Percentiles rank a stretch among this genome's conserved stretches.
These are phyloP conservation scores for Aphaenogaster ashmeadi DNA, from an alignment of 1,140 invertebrate genomes.

Conservation along the genomic window DNA sequence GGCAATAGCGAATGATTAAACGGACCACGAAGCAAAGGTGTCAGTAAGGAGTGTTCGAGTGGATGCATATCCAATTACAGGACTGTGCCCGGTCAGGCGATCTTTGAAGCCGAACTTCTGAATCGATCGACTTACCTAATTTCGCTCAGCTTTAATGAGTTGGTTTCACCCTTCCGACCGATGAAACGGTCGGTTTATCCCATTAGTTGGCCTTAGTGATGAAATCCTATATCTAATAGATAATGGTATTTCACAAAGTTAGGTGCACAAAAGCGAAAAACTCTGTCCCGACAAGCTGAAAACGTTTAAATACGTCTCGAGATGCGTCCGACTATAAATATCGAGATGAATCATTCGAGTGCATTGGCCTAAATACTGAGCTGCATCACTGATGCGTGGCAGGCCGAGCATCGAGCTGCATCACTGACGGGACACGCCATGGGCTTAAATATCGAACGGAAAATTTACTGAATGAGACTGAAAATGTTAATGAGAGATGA, in stretches of 20 bases:
- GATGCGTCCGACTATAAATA: constrained; percentile 38
- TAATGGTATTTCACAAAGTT: not conserved
- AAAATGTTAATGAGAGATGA: not conserved
- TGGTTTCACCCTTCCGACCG: constrained; percentile 25
- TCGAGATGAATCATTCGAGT: constrained; percentile 47
- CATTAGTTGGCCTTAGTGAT: constrained; percentile 8
- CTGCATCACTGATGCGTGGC: not conserved
- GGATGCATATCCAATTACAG: constrained; percentile 74
- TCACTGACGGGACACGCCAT: constrained; percentile 6
- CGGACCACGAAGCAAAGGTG: constrained; percentile 50
- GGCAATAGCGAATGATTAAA: constrained; percentile 58
- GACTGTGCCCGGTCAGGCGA: constrained; percentile 44
- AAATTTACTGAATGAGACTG: not conserved
- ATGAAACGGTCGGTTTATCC: constrained; percentile 39
- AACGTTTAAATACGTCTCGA: constrained; percentile 41
- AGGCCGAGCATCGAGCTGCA: constrained; percentile 19
- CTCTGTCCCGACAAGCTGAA: not conserved
- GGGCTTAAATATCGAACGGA: constrained; percentile 35
- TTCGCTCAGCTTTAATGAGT: constrained; percentile 56
- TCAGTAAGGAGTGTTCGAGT: constrained; percentile 60
- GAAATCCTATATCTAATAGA: not conserved
- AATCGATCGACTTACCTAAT: constrained; percentile 58
- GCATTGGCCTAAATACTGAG: constrained; percentile 52
- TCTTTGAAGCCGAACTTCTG: constrained; percentile 68
- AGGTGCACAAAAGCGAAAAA: not conserved